Percentiles rank a stretch among this genome's conserved stretches.
These are phyloP conservation scores for Stenichneumon culpator DNA, from an alignment of 2,888 invertebrate genomes.

Conservation along the genomic window DNA sequence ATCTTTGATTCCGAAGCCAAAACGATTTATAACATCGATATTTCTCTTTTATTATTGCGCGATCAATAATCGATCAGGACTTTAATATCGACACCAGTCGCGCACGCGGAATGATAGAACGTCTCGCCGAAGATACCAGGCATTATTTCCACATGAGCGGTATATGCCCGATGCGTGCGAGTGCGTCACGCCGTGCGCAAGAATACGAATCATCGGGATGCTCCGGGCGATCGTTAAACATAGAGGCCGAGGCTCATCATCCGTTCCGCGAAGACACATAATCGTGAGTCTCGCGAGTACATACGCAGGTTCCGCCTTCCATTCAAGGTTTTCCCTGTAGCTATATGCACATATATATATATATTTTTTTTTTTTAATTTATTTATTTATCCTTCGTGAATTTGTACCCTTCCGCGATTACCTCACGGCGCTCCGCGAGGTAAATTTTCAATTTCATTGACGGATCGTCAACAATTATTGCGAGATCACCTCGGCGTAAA, in stretches of 20 bases:
- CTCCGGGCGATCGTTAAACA: slow-evolving; percentile 68
- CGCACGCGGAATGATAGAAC: slow-evolving; percentile 60
- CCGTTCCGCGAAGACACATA: slow-evolving; percentile 67
- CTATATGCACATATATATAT: slow-evolving; percentile 18
- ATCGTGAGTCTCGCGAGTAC: slow-evolving; percentile 57
- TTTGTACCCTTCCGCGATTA: slow-evolving; percentile 43
- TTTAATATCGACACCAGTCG: slow-evolving; percentile 65
- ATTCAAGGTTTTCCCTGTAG: slow-evolving; percentile 58
- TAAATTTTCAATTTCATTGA: slow-evolving; percentile 63
- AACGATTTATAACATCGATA: slow-evolving; percentile 36
- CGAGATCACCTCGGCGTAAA: neutral
- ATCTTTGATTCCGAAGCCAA: slow-evolving; percentile 16
- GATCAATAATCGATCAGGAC: slow-evolving; percentile 65
- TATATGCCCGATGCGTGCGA: slow-evolving; percentile 36
- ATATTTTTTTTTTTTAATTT: too few relatives aligned
- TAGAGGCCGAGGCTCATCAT: slow-evolving; percentile 63
- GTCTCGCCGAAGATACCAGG: slow-evolving; percentile 64
- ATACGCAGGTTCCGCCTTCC: slow-evolving; percentile 63
- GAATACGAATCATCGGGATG: slow-evolving; percentile 67
- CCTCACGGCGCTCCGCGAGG: slow-evolving; percentile 20
- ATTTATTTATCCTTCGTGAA: too few relatives aligned
- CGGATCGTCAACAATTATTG: slow-evolving; percentile 32
- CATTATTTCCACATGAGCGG: slow-evolving; percentile 65
- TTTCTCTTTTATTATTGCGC: slow-evolving; percentile 35
- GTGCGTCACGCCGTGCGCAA: slow-evolving; percentile 61